phyloP scores from a whole-genome alignment of 2,113 vertebrate species.

The Tetrax tetrax region DNA sequence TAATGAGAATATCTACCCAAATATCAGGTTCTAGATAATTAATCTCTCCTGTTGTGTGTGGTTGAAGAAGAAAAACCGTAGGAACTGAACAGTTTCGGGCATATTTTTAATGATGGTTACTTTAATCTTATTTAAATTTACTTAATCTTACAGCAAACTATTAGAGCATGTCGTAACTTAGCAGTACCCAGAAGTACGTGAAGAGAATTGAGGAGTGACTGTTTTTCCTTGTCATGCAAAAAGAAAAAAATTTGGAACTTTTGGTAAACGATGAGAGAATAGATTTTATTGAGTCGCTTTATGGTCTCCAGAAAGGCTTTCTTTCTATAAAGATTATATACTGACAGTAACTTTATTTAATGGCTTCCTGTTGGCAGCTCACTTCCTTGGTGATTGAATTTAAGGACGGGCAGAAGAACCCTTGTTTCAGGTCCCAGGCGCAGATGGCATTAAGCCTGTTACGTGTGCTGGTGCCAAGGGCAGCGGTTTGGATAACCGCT shows the following conservation, averaged over 20 bases:
- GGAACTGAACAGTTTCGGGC: neutral
- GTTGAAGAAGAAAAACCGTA: neutral
- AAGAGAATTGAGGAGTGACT: neutral
- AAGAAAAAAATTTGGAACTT: neutral
- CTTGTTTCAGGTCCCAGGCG: neutral
- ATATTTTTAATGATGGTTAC: neutral
- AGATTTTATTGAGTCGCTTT: neutral
- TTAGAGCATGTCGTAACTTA: neutral
- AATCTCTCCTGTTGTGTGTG: neutral
- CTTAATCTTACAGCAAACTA: neutral
- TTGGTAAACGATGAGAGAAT: neutral
- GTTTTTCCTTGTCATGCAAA: neutral
- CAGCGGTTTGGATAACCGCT: neutral
- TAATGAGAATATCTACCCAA: neutral
- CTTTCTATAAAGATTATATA: neutral
- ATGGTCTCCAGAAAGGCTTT: neutral
- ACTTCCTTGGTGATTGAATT: neutral
- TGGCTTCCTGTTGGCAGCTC: slow-evolving; percentile 37
- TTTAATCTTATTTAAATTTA: neutral
- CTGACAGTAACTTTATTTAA: neutral
- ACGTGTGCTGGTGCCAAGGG: neutral
- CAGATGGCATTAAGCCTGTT: neutral
- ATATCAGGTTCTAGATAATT: neutral
- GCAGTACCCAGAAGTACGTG: neutral
- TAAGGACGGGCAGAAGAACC: slow-evolving; percentile 26